A percentile compares a stretch with the other conserved stretches of the same genome.
phyloP scores from a whole-genome alignment of 2,797 vertebrate genomes.

The Arctocebus calabarensis region DNA sequence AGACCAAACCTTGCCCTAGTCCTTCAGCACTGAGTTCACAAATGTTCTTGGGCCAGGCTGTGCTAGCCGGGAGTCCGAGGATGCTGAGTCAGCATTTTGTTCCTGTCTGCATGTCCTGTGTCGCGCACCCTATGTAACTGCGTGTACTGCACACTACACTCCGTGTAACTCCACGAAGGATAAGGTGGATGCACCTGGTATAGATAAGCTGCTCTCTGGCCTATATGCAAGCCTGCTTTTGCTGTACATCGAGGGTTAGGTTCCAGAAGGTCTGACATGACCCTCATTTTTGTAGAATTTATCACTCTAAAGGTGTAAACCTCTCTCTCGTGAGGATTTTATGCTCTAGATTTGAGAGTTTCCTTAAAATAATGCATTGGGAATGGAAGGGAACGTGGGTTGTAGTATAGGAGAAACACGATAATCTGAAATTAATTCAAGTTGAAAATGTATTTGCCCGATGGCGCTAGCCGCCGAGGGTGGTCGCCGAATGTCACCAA shows the following conservation, averaged over 20 bases:
- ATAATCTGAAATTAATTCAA: background rate
- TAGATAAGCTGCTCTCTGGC: background rate
- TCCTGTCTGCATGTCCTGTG: too few species aligned
- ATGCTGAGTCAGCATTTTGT: background rate
- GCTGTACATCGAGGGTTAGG: background rate
- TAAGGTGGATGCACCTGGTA: background rate
- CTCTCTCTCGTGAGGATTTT: background rate
- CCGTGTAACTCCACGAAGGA: background rate
- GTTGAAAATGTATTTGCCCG: background rate
- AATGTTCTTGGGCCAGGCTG: background rate
- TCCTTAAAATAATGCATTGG: background rate
- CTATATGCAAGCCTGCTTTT: too few species aligned
- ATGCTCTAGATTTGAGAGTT: background rate
- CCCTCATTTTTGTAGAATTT: background rate
- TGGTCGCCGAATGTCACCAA: fast-evolving
- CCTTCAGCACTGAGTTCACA: background rate
- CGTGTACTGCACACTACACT: fast-evolving
- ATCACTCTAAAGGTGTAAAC: background rate
- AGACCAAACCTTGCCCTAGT: background rate
- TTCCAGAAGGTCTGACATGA: background rate
- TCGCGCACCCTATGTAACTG: too few species aligned
- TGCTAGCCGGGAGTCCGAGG: background rate
- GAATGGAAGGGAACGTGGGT: background rate
- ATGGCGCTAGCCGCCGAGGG: background rate
- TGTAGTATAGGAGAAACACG: background rate